Evolutionary conservation across 2,113 vertebrate species (phyloP), one percentile per base, ranked within the genome.

Genomic region (Ovis canadensis): DNA sequence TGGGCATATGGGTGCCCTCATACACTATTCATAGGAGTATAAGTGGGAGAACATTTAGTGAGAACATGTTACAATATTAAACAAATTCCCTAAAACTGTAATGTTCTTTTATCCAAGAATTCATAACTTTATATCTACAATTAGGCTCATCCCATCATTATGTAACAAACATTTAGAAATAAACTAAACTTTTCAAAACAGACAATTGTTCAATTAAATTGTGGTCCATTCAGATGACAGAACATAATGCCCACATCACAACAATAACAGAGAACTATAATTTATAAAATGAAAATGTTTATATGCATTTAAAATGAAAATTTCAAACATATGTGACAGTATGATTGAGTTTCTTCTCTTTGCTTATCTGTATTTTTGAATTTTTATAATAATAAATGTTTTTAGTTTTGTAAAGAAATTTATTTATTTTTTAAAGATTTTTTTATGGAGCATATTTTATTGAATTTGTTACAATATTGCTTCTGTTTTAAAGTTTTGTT

Each of bases 101-200:
- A 19, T 78, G 2, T 59, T 55, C 6, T 95, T 92, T 96, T 17
- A 83, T 90, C 11, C 43, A 90, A 90, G 25, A 93, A 77, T 84
- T 3, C 3, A 60, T 78, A 86, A 78, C 74, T 11, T 6, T 95
- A 87, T 96, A 71, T 9, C 36, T 92, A 92, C 0, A 71, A 43
- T 64, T 50, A 95, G 50, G 12, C 40, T 87, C 52, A 31, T 94
- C 29, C 87, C 83, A 74, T 13, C 15, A 90, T 77, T 62, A 33
- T 84, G 82, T 4, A 95, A 21, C 4, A 89, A 97, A 96, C 96
- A 88, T 45, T 81, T 55, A 91, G 33, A 94, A 91, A 17, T 81
- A 90, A 85, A 92, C 1, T 60, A 83, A 91, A 94, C 91, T 19
- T 45, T 96, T 33, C 29, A 82, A 95, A 95, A 57, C 14, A 94